Evolutionary conservation across 2,888 invertebrate species (phyloP).

Genomic region (Allygus modestus): DNA sequence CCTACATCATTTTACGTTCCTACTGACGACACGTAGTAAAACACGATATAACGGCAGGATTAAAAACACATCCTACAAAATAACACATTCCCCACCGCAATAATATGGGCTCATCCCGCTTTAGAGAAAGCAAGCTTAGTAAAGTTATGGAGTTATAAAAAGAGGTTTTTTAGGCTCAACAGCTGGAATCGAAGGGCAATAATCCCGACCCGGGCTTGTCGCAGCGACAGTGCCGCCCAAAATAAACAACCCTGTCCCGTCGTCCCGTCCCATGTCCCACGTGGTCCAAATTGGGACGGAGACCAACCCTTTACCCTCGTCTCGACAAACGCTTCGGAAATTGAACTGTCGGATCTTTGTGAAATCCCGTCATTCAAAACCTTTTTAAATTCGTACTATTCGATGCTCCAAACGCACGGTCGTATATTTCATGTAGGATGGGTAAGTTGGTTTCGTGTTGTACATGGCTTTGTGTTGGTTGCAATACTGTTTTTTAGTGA

Average conservation of each 20-base stretch:
- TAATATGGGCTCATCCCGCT: not conserved
- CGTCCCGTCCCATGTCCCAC: slow-evolving; percentile 3
- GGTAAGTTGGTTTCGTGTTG: no score
- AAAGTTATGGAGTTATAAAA: slow-evolving; percentile 28
- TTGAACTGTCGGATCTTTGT: slow-evolving; percentile 23
- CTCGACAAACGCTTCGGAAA: slow-evolving; percentile 12
- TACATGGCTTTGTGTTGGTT: no score
- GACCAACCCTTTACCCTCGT: slow-evolving; percentile 36
- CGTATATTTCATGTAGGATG: no score
- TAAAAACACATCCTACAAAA: not conserved
- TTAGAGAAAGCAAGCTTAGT: not conserved
- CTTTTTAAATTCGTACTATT: not conserved
- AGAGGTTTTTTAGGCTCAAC: slow-evolving; percentile 18
- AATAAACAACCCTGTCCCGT: slow-evolving; percentile 24
- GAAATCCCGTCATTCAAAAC: slow-evolving; percentile 6
- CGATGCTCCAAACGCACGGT: no score
- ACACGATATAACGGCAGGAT: no score
- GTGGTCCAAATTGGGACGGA: slow-evolving; percentile 37
- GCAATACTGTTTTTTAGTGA: no score
- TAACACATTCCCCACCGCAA: not conserved
- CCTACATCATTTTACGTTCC: no score
- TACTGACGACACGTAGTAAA: no score
- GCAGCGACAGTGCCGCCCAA: not conserved
- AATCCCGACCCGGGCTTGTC: not conserved
- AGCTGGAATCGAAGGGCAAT: slow-evolving; percentile 35